Evolutionary conservation across 2,888 invertebrate genomes (phyloP), one percentile per base, ranked within the genome.

Genomic region (Cetonia aurata): DNA sequence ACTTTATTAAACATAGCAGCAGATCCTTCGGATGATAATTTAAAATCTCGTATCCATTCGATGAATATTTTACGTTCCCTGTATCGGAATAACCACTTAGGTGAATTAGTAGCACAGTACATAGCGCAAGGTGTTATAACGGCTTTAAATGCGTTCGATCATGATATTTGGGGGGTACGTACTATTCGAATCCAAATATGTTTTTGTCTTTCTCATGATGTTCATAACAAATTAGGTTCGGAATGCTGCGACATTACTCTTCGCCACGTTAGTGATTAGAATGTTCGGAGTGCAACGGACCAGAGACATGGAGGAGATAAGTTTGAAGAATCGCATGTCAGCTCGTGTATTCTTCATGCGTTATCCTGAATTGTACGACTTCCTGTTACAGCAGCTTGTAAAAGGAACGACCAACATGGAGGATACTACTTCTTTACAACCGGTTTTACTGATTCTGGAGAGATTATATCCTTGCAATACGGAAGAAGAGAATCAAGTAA

Each of bases 61-160:
- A 83, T 95, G 77, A 97, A 98, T 83, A 93, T 96, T 67, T 85
- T 98, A 75, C 87, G 96, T 75, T 92, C 94, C 0, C 83, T 98
- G 48, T 93, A 91, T 81, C 89, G 93, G 42, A 92, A 94, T 83
- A 88, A 93, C 1, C 88, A 91, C 74, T 86, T 98, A 48, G 91
- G 91, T 12, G 94, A 94, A 72, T 85, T 88, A 71, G 90, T 93
- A 0, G 87, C 88, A 52, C 87, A 89, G 3, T 93, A 90, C 83
- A 88, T 94, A 9, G 90, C 89, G 0, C 87, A 87, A 48, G 94
- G 92, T 15, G 86, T 96, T 0, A 86, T 89, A 75, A 88, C 90
- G 3, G 92, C 96, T 2, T 87, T 97, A 31, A 83, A 84, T 12
- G 94, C 94, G 8, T 94, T 95, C 80, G 89, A 90, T 71, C 91